Conservation (phyloP, 2,888 invertebrate species). For the Alloscopus bannaensis region DNA sequence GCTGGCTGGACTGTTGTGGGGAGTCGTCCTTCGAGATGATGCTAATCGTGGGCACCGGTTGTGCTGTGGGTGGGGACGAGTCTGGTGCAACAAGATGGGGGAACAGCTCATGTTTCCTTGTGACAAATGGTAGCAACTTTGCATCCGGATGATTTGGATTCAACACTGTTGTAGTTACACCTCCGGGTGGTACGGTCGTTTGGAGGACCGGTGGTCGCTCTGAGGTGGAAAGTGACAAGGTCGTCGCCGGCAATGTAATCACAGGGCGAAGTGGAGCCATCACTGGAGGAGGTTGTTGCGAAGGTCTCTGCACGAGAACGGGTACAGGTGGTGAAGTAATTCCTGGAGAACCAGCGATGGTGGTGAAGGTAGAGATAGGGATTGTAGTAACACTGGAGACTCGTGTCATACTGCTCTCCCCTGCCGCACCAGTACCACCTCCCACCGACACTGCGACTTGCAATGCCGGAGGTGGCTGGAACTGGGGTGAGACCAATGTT, state of each 20-base stretch:
- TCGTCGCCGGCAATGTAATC: conserved; percentile 20
- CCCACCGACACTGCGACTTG: neutral
- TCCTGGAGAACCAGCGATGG: too few species aligned
- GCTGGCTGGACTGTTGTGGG: neutral
- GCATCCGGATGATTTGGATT: conserved; percentile 4
- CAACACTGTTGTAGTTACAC: conserved; percentile 2
- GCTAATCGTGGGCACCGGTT: conserved; percentile 36
- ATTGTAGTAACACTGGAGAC: neutral
- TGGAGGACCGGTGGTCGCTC: conserved; percentile 1
- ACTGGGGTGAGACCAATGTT: conserved; percentile 23
- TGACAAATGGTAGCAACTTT: conserved; percentile 17
- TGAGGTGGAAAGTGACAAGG: neutral
- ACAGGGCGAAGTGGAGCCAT: conserved; percentile 24
- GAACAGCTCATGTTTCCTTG: conserved; percentile 55
- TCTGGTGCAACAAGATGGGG: conserved; percentile 38
- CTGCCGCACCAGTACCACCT: neutral
- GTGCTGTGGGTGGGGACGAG: neutral
- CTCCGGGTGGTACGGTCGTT: neutral
- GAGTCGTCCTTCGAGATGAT: conserved; percentile 27
- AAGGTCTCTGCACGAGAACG: conserved; percentile 17
- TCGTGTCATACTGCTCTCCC: too few species aligned
- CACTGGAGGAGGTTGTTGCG: neutral
- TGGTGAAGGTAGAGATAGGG: neutral
- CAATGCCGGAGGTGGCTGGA: neutral
- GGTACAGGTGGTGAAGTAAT: conserved; percentile 21